phyloP scores from a whole-genome alignment of 2,888 invertebrate species.

The Drosophila anomelani region DNA sequence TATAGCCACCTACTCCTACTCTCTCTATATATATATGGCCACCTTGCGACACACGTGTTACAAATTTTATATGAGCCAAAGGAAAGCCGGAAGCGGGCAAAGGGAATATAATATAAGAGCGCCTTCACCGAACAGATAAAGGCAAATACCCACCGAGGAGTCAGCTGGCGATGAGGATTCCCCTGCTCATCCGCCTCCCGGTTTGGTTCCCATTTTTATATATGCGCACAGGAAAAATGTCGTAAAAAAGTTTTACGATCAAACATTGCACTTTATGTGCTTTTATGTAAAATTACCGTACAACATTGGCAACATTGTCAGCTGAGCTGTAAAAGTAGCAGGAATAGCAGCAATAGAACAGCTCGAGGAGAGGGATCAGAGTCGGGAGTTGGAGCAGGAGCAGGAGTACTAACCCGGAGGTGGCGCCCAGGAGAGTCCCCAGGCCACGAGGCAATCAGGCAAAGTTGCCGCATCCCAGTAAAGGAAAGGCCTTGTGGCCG shows the following conservation, averaged over 20 bases:
- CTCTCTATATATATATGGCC: background rate
- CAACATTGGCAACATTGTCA: constrained; percentile 79
- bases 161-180: constrained; percentile 17
- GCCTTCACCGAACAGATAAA: constrained; percentile 69
- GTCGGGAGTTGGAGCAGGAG: constrained; percentile 32
- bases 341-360: constrained; percentile 52
- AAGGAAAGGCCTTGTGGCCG: constrained; percentile 38
- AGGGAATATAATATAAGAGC: constrained; percentile 66
- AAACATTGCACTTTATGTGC: constrained; percentile 81
- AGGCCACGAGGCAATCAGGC: constrained; percentile 72
- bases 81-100: constrained; percentile 14
- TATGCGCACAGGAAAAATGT: constrained; percentile 76
- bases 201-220: constrained; percentile 65
- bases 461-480: constrained; percentile 56
- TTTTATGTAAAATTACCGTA: constrained; percentile 80
- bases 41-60: constrained; percentile 75
- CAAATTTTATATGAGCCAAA: constrained; percentile 78
- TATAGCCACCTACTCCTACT: constrained; percentile 3
- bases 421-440: constrained; percentile 44
- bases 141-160: constrained; percentile 65
- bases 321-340: constrained; percentile 77
- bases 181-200: constrained; percentile 22
- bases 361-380: constrained; percentile 32
- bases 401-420: constrained; percentile 25
- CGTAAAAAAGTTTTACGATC: constrained; percentile 82